These are phyloP conservation scores for Kryptolebias marmoratus DNA, from an alignment of 2,113 vertebrate species.

Conservation along the genomic window DNA sequence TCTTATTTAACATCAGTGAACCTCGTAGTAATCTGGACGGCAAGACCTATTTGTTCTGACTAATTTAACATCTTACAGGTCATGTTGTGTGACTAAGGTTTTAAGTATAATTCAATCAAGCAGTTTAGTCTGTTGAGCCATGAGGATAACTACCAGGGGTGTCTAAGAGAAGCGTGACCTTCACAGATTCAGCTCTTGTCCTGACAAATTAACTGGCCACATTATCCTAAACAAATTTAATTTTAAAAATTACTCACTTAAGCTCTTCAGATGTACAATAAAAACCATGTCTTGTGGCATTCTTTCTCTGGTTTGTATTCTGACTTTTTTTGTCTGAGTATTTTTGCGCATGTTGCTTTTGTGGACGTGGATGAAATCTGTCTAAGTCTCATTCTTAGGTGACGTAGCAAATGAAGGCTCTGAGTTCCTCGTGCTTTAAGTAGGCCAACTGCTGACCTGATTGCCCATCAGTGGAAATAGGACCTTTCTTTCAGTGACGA, in stretches of 20 bases:
- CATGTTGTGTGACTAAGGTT: slow-evolving; percentile 32
- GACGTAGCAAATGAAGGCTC: slow-evolving; percentile 46
- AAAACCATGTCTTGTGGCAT: neutral
- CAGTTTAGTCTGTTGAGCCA: slow-evolving; percentile 20
- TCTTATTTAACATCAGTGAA: slow-evolving; percentile 23
- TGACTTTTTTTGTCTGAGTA: slow-evolving; percentile 8
- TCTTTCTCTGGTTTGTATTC: neutral
- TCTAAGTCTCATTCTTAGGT: slow-evolving; percentile 33
- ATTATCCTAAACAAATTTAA: slow-evolving; percentile 53
- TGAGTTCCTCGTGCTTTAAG: slow-evolving; percentile 64
- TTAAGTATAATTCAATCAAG: slow-evolving; percentile 3
- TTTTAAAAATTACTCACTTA: slow-evolving; percentile 27
- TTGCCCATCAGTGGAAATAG: slow-evolving; percentile 68
- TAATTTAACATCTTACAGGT: slow-evolving; percentile 33
- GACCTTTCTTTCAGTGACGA: slow-evolving; percentile 29
- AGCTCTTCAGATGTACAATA: slow-evolving; percentile 30
- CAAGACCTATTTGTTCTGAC: slow-evolving; percentile 9
- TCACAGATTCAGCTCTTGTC: slow-evolving; percentile 42
- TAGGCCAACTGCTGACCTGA: slow-evolving; percentile 76
- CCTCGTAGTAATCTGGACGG: neutral
- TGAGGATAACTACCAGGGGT: slow-evolving; percentile 26
- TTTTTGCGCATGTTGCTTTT: slow-evolving; percentile 5
- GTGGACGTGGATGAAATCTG: slow-evolving; percentile 10
- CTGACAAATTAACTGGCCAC: slow-evolving; percentile 10
- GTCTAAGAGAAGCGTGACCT: slow-evolving; percentile 54